These are phyloP conservation scores for Xanthorhoe designata DNA, from an alignment of 2,888 invertebrate genomes.

Conservation along the genomic window DNA sequence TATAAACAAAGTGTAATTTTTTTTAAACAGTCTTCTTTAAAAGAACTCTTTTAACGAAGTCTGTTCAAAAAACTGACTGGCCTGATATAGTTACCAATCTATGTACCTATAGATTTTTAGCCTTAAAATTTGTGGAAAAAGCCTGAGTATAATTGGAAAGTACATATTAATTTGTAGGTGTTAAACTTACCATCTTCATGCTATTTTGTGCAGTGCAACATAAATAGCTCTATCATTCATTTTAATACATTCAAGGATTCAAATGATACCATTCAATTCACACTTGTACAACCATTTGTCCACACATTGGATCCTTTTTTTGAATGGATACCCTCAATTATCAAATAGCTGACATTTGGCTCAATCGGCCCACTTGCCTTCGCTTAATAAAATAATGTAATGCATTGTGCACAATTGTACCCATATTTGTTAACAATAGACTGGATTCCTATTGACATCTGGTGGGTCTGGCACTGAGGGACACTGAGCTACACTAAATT, in stretches of 20 bases:
- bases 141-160: background rate
- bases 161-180: background rate
- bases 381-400: constrained; percentile 75
- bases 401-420: constrained; percentile 79
- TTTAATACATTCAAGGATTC: background rate
- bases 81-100: no score
- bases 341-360: constrained; percentile 79
- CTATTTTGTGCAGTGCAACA: background rate
- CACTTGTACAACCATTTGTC: constrained; percentile 19
- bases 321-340: constrained; percentile 72
- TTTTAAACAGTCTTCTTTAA: no score
- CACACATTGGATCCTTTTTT: constrained; percentile 50
- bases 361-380: constrained; percentile 64
- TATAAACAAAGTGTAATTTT: no score
- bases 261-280: constrained; percentile 3
- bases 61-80: no score
- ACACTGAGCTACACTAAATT: background rate
- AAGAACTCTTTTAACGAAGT: no score
- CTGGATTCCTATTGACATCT: constrained; percentile 75
- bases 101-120: no score
- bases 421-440: constrained; percentile 81
- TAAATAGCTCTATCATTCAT: background rate
- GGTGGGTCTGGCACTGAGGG: constrained; percentile 53
- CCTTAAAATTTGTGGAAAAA: background rate
- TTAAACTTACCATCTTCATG: background rate